Percentiles rank a stretch among this genome's conserved stretches.
Evolutionary conservation across 1,140 invertebrate species (phyloP).

Genomic region (Drosophila parabipectinata): DNA sequence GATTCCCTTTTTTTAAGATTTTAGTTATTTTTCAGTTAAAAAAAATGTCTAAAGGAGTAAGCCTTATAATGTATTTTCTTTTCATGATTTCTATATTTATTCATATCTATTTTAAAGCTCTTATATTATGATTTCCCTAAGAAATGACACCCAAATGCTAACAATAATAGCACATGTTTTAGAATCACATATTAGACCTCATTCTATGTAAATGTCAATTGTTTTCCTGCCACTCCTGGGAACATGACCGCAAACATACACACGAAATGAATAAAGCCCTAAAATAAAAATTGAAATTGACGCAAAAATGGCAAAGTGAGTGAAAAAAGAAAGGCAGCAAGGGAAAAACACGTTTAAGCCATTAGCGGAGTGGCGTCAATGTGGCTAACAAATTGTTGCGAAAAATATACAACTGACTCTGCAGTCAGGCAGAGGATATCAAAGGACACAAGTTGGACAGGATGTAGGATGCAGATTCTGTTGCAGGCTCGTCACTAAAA

Average conservation of each 20-base stretch:
- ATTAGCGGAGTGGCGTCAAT: constrained; percentile 72
- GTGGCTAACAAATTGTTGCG: constrained; percentile 51
- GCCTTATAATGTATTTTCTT: too few relatives aligned
- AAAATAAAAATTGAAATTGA: constrained; percentile 43
- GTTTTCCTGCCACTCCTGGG: constrained; percentile 3
- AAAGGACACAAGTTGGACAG: constrained; percentile 25
- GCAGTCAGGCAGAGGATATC: constrained; percentile 7
- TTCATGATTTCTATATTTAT: background rate
- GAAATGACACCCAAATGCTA: constrained; percentile 2
- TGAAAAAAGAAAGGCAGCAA: constrained; percentile 22
- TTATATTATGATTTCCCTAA: too few relatives aligned
- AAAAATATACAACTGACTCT: constrained; percentile 24
- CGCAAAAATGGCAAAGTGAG: constrained; percentile 34
- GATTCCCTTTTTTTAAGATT: constrained; percentile 4
- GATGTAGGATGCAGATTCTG: constrained; percentile 16
- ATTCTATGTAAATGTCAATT: constrained; percentile 28
- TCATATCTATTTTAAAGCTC: background rate
- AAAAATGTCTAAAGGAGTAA: too few relatives aligned
- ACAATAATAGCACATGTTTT: constrained; percentile 6
- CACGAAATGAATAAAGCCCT: constrained; percentile 1
- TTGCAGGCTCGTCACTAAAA: constrained; percentile 63
- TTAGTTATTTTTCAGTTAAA: background rate
- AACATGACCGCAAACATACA: constrained; percentile 50
- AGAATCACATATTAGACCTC: background rate
- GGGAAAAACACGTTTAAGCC: constrained; percentile 77